phyloP scores from a whole-genome alignment of 2,113 vertebrate species.

The Heloderma charlesbogerti region DNA sequence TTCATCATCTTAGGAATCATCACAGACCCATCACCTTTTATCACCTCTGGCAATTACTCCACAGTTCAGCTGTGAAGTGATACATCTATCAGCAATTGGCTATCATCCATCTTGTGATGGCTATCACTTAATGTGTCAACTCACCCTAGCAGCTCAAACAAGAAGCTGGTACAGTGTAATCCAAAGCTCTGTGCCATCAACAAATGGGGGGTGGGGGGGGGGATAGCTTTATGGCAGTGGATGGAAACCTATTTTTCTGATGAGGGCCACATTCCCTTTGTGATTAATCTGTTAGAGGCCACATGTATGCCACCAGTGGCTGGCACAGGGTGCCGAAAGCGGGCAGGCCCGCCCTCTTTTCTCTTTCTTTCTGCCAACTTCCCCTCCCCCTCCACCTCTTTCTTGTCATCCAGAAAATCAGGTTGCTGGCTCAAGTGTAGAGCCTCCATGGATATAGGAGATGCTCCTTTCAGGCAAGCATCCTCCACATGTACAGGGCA shows the following conservation, averaged over 20 bases:
- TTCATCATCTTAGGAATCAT: not conserved
- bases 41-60: not conserved
- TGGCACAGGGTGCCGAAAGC: not conserved
- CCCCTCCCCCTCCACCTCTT: too few species aligned
- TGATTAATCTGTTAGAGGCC: not conserved
- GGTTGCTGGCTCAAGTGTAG: too few species aligned
- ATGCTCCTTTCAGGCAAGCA: too few species aligned
- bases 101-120: not conserved
- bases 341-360: not conserved
- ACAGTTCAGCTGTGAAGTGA: not conserved
- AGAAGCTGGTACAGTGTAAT: not conserved
- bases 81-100: not conserved
- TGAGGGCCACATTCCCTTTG: not conserved
- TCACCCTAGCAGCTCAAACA: not conserved
- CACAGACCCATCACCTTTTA: not conserved
- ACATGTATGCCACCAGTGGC: not conserved
- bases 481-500: too few species aligned
- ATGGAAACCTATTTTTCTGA: too few species aligned
- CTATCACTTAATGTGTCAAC: not conserved
- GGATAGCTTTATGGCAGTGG: too few species aligned
- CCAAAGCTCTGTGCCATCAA: not conserved
- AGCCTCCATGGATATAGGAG: too few species aligned
- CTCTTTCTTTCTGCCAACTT: not conserved
- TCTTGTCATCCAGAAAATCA: too few species aligned
- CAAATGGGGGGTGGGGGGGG: too few species aligned